Evolutionary conservation across 1,140 invertebrate genomes (phyloP), one percentile per base, ranked within the genome.

Genomic region (Ostrea edulis): DNA sequence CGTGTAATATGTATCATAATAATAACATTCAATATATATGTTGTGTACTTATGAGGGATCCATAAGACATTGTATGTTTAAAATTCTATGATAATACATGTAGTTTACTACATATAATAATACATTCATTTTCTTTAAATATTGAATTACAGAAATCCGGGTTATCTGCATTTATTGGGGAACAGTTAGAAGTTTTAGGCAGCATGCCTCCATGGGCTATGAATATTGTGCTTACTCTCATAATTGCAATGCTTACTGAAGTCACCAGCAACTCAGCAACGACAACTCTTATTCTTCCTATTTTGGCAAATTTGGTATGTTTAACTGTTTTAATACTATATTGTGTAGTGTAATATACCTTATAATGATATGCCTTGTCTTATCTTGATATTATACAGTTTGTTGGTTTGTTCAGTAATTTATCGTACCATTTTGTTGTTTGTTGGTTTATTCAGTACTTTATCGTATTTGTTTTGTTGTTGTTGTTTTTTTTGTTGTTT

Each of bases 241-340:
- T 94, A 51, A 93, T 93, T 5, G 91, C 95, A 3, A 68, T 90
- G 20, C 65, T 94, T 9, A 95, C 95, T 12, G 95, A 95, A 89
- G 89, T 95, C 14, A 94, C 94, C 53, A 94, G 93, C 71, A 95
- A 95, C 86, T 93, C 95, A 25, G 94, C 95, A 0, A 95, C 94
- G 29, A 93, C 94, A 12, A 94, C 94, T 14, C 94, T 95, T 53
- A 91, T 95, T 68, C 89, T 95, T n/a, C 95, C 95, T 20, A 93
- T 95, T 22, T 86, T 95, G 20, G 90, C 86, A 58, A 87, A 93
- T 89, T 87, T 95, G 90, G 94, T 95, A 91, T 92, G 89, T 83
- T n/a, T 53, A 83, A 1, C 7, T 20, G 17, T 44, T 44, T 44
- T 44, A 44, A 44, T 22, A 17, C 2, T 81, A 29, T 81, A 14